Evolutionary conservation across 2,888 invertebrate genomes (phyloP), one percentile per base, ranked within the genome.

Genomic region (Synanthedon myopaeformis): DNA sequence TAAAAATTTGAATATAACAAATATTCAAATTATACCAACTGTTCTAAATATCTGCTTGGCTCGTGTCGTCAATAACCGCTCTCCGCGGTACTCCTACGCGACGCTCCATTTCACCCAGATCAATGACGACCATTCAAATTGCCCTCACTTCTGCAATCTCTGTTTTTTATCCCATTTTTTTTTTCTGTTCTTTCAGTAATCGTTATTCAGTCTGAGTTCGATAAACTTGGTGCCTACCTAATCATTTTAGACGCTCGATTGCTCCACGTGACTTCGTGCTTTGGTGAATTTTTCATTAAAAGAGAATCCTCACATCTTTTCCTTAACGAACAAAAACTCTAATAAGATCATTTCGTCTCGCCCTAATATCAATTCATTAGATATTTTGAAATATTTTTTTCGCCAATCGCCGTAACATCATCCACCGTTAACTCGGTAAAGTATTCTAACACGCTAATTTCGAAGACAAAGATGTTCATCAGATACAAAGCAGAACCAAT

Each of bases 401-500:
- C 64, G 66, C 68, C 71, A 76, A 79, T 76, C 65, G 58, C 64
- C 69, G 66, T 61, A 78, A 74, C 74, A 68, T 52, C 62, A 60
- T 61, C 63, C 54, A 62, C 72, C 69, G 69, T 76, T 75, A 72
- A 52, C 58, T 58, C 57, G 59, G 60, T 66, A 69, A 70, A 67
- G 67, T 67, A 74, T 73, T 74, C 66, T 58, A 63, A 59, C 66
- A 79, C 71, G 76, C 69, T 74, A 76, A 81, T 84, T 76, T 63
- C 45, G 63, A 60, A 72, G 73, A 87, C 83, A 85, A 85, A 86
- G 86, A 85, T 85, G 84, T 87, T 76, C 74, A 66, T 65, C 66
- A 71, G 74, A 80, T 82, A 85, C 83, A 82, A 86, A 74, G 83
- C 78, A 77, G 78, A 82, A 82, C 84, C 60, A 67, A 85, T 84